Evolutionary conservation across 2,797 vertebrate genomes (phyloP), one percentile per base, ranked within the genome.

Genomic region (Rhodeus uyekii): DNA sequence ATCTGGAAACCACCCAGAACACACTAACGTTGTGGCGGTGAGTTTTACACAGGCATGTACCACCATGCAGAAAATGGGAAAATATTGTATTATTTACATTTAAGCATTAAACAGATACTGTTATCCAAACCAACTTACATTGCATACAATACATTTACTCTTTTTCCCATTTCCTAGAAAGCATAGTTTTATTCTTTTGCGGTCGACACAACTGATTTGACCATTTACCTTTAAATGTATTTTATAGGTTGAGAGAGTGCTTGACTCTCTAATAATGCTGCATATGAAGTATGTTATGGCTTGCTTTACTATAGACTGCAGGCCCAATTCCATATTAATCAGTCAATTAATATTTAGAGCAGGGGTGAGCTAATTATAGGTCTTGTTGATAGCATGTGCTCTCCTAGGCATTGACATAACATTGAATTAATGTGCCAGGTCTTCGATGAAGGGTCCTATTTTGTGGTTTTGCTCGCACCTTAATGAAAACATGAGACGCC

Each of bases 391-490:
- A 50, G 36, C 18, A 39, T 80, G 16, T 46, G 72, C 34, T 38
- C 34, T n/a, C 42, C 46, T 42, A 61, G 38, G 61, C 73, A 42
- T 50, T 73, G 74, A 80, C 58, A 61, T n/a, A 61, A 65, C 39
- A 73, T 22, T 61, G 65, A 36, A 77, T 78, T 24, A 78, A 67
- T 39, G 72, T 68, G 80, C 42, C 73, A 77, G 38, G 58, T 29
- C 44, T 77, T 79, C 60, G 4, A 63, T 63, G 50, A 86, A 82
- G 76, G 50, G 50, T 44, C 5, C 44, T 82, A 61, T 61, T 50
- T 50, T 79, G 76, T 48, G 75, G 76, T 79, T 82, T 79, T 81
- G 38, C 80, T 39, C 80, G 79, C 48, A 81, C 63, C 78, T 84
- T 73, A 77, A 83, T n/a, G 36, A 73, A 80, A 80, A 85, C 76